Conservation (phyloP, 2,113 vertebrate genomes). For the Athene cunicularia region DNA sequence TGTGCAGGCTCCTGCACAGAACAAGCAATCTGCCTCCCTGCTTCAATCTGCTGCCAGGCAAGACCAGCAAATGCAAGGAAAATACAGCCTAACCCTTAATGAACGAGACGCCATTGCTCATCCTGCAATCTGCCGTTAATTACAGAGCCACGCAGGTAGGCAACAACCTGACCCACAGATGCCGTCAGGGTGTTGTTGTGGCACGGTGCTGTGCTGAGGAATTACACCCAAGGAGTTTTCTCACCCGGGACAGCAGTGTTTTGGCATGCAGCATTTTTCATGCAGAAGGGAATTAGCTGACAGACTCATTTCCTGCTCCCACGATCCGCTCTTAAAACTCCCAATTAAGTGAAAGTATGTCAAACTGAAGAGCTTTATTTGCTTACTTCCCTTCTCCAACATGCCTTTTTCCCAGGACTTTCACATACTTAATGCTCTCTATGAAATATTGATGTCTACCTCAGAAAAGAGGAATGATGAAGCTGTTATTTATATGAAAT, state of each 20-base stretch:
- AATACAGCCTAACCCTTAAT: rapidly evolving
- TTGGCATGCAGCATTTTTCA: background rate
- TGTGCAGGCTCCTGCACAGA: background rate
- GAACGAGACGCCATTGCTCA: rapidly evolving
- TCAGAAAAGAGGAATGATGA: background rate
- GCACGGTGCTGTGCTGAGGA: background rate
- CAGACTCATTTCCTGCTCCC: background rate
- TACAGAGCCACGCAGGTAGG: background rate
- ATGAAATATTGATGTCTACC: background rate
- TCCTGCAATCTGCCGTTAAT: background rate
- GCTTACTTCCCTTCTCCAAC: background rate
- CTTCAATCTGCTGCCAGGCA: background rate
- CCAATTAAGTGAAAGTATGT: background rate
- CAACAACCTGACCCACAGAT: background rate
- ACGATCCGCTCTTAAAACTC: background rate
- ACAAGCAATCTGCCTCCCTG: background rate
- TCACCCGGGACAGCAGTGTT: background rate
- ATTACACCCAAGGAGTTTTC: background rate
- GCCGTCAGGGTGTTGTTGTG: background rate
- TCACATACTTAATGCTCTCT: background rate
- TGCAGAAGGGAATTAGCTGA: background rate
- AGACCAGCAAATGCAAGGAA: background rate
- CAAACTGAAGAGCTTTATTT: background rate
- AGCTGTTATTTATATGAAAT: background rate
- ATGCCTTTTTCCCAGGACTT: background rate